These are phyloP conservation scores for Clunio marinus DNA, from an alignment of 2,888 invertebrate species.

Conservation along the genomic window DNA sequence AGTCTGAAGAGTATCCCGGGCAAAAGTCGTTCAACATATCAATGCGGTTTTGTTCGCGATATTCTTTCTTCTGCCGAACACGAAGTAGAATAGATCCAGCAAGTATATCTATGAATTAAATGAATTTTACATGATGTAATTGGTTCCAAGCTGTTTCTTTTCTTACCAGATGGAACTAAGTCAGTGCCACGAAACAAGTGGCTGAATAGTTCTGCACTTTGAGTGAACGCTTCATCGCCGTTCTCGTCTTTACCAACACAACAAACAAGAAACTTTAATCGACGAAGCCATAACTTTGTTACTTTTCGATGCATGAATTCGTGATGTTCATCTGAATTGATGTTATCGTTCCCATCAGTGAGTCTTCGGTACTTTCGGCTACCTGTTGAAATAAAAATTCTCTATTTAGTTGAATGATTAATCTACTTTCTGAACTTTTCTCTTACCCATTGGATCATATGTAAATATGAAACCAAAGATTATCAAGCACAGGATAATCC, in stretches of 20 bases:
- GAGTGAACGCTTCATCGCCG: slow-evolving; percentile 72
- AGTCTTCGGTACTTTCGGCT: slow-evolving; percentile 48
- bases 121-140: neutral
- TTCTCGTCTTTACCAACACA: slow-evolving; percentile 69
- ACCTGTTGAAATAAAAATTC: slow-evolving; percentile 45
- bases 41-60: slow-evolving; percentile 64
- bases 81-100: slow-evolving; percentile 80
- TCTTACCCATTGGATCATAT: slow-evolving; percentile 73
- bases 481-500: slow-evolving; percentile 70
- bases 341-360: slow-evolving; percentile 40
- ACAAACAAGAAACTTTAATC: slow-evolving; percentile 73
- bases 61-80: slow-evolving; percentile 71
- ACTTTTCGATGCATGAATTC: slow-evolving; percentile 46
- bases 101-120: slow-evolving; percentile 60
- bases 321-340: neutral
- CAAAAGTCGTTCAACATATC: slow-evolving; percentile 58
- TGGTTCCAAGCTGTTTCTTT: neutral
- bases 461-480: slow-evolving; percentile 71
- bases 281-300: slow-evolving; percentile 67
- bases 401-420: neutral
- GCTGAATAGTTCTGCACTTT: slow-evolving; percentile 73
- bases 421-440: too few relatives aligned
- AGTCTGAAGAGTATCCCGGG: slow-evolving; percentile 47
- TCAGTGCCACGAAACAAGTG: slow-evolving; percentile 79
- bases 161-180: slow-evolving; percentile 65